phyloP scores from a whole-genome alignment of 2,113 vertebrate species.

The Hirundichthys speculiger region DNA sequence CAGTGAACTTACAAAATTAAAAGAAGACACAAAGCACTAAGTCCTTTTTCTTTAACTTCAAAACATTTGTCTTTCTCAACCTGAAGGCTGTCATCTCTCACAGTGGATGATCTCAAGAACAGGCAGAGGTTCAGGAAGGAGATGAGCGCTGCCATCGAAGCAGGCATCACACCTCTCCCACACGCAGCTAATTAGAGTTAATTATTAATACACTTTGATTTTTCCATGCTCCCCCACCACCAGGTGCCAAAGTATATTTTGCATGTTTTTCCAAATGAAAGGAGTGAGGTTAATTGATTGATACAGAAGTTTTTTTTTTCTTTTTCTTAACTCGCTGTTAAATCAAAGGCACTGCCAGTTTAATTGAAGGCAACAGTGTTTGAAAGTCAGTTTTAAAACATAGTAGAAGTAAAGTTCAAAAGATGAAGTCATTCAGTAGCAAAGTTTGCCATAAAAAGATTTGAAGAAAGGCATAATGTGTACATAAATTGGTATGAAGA shows the following conservation, averaged over 20 bases:
- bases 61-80: conserved; percentile 69
- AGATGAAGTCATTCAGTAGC: conserved; percentile 31
- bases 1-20: conserved; percentile 50
- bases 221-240: conserved; percentile 66
- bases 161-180: conserved; percentile 78
- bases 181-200: conserved; percentile 81
- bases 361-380: conserved; percentile 67
- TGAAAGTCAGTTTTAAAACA: conserved; percentile 65
- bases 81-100: conserved; percentile 66
- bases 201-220: conserved; percentile 86
- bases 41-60: conserved; percentile 50
- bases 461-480: conserved; percentile 8
- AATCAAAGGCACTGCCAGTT: conserved; percentile 75
- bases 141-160: conserved; percentile 66
- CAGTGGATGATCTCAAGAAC: conserved; percentile 68
- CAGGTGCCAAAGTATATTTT: conserved; percentile 75
- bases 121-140: conserved; percentile 73
- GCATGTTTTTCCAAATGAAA: conserved; percentile 81
- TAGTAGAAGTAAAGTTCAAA: conserved; percentile 65
- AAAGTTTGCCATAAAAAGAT: conserved; percentile 28
- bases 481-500: not conserved
- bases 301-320: conserved; percentile 60
- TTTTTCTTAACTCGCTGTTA: conserved; percentile 62
- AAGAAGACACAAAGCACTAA: conserved; percentile 26
- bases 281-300: conserved; percentile 77